Conservation (phyloP, 2,888 invertebrate genomes). For the Archips xylosteana region DNA sequence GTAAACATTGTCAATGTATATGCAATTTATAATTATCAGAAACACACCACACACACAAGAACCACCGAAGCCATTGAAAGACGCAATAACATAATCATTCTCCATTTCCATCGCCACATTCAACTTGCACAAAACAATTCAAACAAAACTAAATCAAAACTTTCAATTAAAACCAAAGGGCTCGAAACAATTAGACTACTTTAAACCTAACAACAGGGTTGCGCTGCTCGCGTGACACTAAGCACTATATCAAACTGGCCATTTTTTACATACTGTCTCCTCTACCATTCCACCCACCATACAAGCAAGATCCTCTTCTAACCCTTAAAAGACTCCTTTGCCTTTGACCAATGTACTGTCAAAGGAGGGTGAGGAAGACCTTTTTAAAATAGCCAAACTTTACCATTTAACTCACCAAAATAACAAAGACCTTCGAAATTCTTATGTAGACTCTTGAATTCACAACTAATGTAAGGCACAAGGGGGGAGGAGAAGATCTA, state of each 20-base stretch:
- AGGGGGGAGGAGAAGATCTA: slow-evolving; percentile 31
- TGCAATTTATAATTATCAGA: no score
- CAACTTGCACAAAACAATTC: background rate
- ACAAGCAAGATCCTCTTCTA: slow-evolving; percentile 4
- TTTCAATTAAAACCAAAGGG: slow-evolving; percentile 32
- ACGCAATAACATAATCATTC: background rate
- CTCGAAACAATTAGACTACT: slow-evolving; percentile 39
- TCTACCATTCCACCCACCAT: slow-evolving; percentile 46
- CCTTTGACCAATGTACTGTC: background rate
- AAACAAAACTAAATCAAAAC: slow-evolving; percentile 7
- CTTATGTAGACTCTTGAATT: background rate
- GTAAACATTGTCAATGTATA: no score
- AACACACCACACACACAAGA: no score
- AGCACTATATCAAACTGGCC: slow-evolving; percentile 50
- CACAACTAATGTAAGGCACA: background rate
- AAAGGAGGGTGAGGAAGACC: slow-evolving; percentile 5
- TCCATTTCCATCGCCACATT: background rate
- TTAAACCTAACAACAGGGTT: slow-evolving; percentile 38
- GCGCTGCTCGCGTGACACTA: slow-evolving; percentile 39
- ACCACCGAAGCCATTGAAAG: no score
- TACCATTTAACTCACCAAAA: slow-evolving; percentile 35
- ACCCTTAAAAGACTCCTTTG: background rate
- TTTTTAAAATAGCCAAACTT: slow-evolving; percentile 17
- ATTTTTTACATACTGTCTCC: slow-evolving; percentile 55
- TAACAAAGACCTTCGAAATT: background rate